Evolutionary conservation across 2,797 vertebrate genomes (phyloP), one percentile per base, ranked within the genome.

Genomic region (Amniataba percoides): DNA sequence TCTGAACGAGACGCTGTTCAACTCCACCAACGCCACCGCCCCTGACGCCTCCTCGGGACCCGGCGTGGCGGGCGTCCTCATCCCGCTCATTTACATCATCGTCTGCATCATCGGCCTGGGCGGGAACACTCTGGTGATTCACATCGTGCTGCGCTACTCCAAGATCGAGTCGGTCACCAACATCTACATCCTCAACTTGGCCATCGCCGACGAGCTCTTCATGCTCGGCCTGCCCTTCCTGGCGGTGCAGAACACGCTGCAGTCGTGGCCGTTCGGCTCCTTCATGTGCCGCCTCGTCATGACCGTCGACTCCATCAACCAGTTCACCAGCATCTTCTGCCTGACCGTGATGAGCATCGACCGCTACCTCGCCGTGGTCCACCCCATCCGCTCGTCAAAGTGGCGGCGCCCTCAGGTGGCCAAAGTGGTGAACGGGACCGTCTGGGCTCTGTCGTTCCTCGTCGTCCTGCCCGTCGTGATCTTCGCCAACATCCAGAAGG

Each of bases 241-340:
- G 83, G 98, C 98, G 0, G 97, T 97, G 0, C 98, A 99, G 84
- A 98, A 98, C 0, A 97, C 97, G 7, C 93, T 99, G 48, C 97
- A 96, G 85, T 96, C 95, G 0, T 99, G 98, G 98, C 97, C 98
- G 2, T 99, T 99, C 0, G 98, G 98, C 11, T 94, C 96, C 9
- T 95, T 97, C 74, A 95, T 98, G 65, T 99, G 98, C 86, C 94
- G 97, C 0, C 89, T 99, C 83, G 97, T 99, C 48, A 97, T 97
- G 95, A 97, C 98, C 0, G 95, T 98, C 2, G 98, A 99, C 1
- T 97, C 97, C 46, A 95, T 99, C 89, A 99, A 99, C 91, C 97
- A 99, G 80, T 99, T 99, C 95, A 99, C 98, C 80, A 98, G 97
- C 89, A 97, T 98, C 88, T 99, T 99, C 90, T 99, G 98, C 88